A percentile compares a stretch with the other conserved stretches of the same genome.
These are phyloP conservation scores for Zalophus californianus DNA, from an alignment of 2,797 vertebrate genomes.

Conservation along the genomic window DNA sequence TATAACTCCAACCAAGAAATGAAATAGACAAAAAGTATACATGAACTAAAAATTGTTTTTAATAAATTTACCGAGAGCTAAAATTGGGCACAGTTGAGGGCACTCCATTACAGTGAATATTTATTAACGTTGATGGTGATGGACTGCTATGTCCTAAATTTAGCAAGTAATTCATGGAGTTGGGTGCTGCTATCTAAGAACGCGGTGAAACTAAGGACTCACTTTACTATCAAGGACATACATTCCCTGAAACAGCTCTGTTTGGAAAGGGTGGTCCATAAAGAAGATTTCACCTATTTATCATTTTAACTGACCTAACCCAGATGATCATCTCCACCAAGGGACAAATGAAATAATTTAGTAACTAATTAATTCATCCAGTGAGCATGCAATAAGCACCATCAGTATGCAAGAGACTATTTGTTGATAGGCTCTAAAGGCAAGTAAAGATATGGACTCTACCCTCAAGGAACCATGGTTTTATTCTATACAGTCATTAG, in stretches of 20 bases:
- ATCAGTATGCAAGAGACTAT: neutral
- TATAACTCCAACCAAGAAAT: neutral
- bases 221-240: neutral
- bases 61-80: neutral
- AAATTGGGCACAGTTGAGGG: neutral
- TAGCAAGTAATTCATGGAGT: neutral
- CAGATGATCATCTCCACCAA: neutral
- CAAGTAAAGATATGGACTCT: neutral
- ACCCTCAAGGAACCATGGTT: neutral
- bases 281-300: neutral
- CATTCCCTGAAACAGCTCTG: neutral
- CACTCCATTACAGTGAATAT: neutral
- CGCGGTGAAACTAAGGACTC: neutral
- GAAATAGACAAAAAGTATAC: neutral
- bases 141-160: neutral
- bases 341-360: neutral
- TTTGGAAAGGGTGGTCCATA: neutral
- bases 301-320: neutral
- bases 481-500: neutral
- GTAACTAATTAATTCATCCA: neutral
- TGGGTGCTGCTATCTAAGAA: neutral
- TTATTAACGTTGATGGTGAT: neutral
- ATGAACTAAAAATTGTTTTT: constrained; percentile 15
- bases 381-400: neutral
- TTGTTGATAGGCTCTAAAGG: neutral